Evolutionary conservation across 2,113 vertebrate genomes (phyloP).

Genomic region (Gopherus flavomarginatus): DNA sequence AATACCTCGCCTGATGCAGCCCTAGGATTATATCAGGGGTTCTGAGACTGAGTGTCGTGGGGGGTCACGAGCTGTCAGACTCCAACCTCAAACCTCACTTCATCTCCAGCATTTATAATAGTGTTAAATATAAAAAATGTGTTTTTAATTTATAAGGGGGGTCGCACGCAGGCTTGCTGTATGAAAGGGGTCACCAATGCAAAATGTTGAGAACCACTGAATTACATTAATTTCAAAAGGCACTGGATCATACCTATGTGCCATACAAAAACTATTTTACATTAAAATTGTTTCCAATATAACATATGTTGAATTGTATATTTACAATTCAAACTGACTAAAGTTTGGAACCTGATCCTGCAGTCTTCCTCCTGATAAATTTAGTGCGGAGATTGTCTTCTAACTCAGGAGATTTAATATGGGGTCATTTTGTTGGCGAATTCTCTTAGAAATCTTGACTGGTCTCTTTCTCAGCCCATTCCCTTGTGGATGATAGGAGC

Average conservation of each 20-base stretch:
- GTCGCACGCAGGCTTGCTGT: no score
- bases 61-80: no score
- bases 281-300: background rate
- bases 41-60: no score
- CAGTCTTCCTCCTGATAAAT: background rate
- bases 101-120: no score
- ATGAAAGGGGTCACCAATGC: no score
- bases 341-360: background rate
- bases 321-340: background rate
- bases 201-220: no score
- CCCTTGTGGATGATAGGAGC: background rate
- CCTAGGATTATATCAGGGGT: background rate
- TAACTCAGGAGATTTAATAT: background rate
- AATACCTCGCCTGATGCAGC: background rate
- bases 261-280: background rate
- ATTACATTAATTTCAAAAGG: background rate
- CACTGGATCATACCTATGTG: background rate
- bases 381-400: background rate
- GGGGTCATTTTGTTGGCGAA: background rate
- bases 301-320: background rate
- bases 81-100: no score
- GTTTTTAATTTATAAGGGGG: no score
- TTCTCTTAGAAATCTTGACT: background rate
- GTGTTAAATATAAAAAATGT: no score
- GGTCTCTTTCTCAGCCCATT: background rate